A percentile compares a stretch with the other conserved stretches of the same genome.
Evolutionary conservation across 2,888 invertebrate species (phyloP).

Genomic region (Harpalus rufipes): DNA sequence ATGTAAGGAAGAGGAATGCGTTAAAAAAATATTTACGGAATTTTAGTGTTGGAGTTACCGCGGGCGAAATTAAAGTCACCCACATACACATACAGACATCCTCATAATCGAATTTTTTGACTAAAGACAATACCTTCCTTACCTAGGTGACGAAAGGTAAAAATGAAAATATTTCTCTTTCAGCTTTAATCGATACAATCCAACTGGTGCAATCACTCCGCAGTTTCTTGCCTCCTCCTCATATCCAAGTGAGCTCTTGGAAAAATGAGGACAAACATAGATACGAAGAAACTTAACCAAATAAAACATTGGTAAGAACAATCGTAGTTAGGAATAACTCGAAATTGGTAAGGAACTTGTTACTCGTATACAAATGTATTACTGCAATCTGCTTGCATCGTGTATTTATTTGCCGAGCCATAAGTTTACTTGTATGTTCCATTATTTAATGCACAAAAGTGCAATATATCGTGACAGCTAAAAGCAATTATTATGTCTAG

Average conservation of each 20-base stretch:
- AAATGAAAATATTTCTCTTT: conserved; percentile 58
- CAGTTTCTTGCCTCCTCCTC: conserved; percentile 91
- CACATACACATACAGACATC: too few species aligned
- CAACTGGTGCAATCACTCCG: conserved; percentile 91
- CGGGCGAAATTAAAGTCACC: too few species aligned
- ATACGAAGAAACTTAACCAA: conserved; percentile 75
- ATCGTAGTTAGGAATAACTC: conserved; percentile 38
- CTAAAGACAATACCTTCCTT: too few species aligned
- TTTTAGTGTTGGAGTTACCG: too few species aligned
- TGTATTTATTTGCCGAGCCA: conserved; percentile 57
- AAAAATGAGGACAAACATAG: conserved; percentile 90
- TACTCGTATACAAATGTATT: conserved; percentile 62
- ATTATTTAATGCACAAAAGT: conserved; percentile 55
- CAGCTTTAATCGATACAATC: conserved; percentile 91
- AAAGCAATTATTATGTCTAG: conserved; percentile 57
- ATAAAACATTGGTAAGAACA: conserved; percentile 16
- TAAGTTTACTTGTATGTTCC: conserved; percentile 30
- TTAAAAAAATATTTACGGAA: too few species aligned
- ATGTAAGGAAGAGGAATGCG: too few species aligned
- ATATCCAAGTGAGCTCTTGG: conserved; percentile 93
- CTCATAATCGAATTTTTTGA: too few species aligned
- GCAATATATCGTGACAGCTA: conserved; percentile 63
- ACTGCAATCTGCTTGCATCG: conserved; percentile 49
- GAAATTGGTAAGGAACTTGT: conserved; percentile 7
- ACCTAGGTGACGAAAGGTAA: too few species aligned